Evolutionary conservation across 2,113 vertebrate species (phyloP), one percentile per base, ranked within the genome.

Genomic region (Ctenomys sociabilis): DNA sequence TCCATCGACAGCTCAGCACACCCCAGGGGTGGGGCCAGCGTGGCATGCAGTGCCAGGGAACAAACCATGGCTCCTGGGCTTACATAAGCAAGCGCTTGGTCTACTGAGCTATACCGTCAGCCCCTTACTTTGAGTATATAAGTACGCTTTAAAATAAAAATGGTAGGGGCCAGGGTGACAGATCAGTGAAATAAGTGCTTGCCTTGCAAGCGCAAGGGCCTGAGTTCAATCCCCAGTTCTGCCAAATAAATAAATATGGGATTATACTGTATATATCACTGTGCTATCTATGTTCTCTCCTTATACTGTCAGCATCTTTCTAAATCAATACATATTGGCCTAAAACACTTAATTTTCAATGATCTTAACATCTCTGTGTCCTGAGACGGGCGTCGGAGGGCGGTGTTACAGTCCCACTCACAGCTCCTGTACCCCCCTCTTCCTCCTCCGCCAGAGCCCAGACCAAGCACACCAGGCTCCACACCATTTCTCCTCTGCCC

Each of bases 221-320:
- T 49, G 49, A 49, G 49, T 49, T 49, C 12, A 11, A 11, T 49
- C 49, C 49, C 49, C 49, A 10, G 49, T 49, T 11, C 49, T 49
- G 49, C 49, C 49, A 49, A 49, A 49, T 89, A 83, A 84, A 59
- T 77, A 19, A 57, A 73, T 91, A 52, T 85, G 54, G 14, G 81
- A 83, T 66, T 32, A 35, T 24, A 83, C 5, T 24, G 1, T 24
- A 89, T 3, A 52, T 40, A 75, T 13, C 63, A 7, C 82, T 94
- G 92, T 57, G 22, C n/a, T 90, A 80, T n/a, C n/a, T 49, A 9
- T 73, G n/a, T 78, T 90, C 84, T 92, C 28, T 84, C 81, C 22
- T 61, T 72, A 30, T 54, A 59, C 57, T 45, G 86, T 75, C 91
- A 95, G 54, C 63, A 90, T 63, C 28, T 84, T 92, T 94, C 91